Evolutionary conservation across 2,797 vertebrate genomes (phyloP).

Genomic region (Champsocephalus gunnari): DNA sequence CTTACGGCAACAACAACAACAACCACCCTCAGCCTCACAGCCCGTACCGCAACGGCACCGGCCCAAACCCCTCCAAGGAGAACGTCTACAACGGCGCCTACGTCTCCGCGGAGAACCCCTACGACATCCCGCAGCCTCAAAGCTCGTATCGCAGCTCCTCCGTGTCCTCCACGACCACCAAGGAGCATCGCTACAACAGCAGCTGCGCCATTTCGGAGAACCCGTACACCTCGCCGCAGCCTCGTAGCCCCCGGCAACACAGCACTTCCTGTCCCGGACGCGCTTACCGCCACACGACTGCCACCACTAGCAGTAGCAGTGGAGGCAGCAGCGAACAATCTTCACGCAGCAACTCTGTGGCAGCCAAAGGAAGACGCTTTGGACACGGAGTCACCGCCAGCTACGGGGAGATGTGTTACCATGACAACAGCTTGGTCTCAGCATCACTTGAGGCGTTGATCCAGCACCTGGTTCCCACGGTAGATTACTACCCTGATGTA

Average conservation of each 20-base stretch:
- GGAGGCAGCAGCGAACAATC: slow-evolving; percentile 70
- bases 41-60: slow-evolving; percentile 61
- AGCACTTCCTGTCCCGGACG: slow-evolving; percentile 73
- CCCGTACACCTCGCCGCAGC: slow-evolving; percentile 65
- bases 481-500: slow-evolving; percentile 97
- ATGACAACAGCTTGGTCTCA: slow-evolving; percentile 95
- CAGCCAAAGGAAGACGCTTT: slow-evolving; percentile 45
- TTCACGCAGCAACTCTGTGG: slow-evolving; percentile 48
- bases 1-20: slow-evolving; percentile 83
- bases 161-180: slow-evolving; percentile 36
- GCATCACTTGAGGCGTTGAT: slow-evolving; percentile 97
- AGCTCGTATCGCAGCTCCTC: slow-evolving; percentile 64
- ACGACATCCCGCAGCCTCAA: slow-evolving; percentile 73
- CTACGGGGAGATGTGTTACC: slow-evolving; percentile 92
- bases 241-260: slow-evolving; percentile 67
- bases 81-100: slow-evolving; percentile 63
- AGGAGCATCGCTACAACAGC: slow-evolving; percentile 67
- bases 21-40: slow-evolving; percentile 68
- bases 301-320: not conserved
- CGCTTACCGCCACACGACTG: slow-evolving; percentile 62
- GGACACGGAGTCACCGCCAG: slow-evolving; percentile 79
- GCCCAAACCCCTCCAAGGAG: slow-evolving; percentile 54
- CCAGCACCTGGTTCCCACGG: slow-evolving; percentile 94
- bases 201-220: slow-evolving; percentile 58
- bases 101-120: slow-evolving; percentile 69